Percentiles rank a stretch among this genome's conserved stretches.
Conservation (phyloP, 2,797 vertebrate genomes). For the Malurus splendens region DNA sequence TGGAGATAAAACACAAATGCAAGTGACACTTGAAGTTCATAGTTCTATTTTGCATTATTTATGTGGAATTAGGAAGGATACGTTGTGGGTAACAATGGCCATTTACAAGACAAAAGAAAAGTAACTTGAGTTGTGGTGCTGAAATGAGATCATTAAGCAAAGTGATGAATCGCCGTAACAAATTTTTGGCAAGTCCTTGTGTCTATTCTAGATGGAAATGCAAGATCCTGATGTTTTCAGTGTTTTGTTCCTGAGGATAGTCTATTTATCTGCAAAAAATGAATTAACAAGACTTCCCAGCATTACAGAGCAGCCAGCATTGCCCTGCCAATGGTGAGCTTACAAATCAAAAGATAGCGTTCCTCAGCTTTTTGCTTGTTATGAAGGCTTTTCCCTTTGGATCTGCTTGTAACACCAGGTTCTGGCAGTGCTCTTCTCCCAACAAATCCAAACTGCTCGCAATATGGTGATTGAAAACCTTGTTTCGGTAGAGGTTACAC, state of each 20-base stretch:
- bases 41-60: slow-evolving; percentile 30
- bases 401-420: not conserved
- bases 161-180: not conserved
- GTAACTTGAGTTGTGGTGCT: not conserved
- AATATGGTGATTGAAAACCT: not conserved
- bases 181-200: not conserved
- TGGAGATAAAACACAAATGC: not conserved
- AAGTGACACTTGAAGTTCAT: slow-evolving; percentile 37
- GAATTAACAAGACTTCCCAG: not conserved
- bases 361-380: not conserved
- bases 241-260: not conserved
- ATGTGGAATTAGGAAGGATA: slow-evolving; percentile 54
- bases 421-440: not conserved
- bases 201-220: not conserved
- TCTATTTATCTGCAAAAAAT: not conserved
- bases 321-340: not conserved
- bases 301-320: not conserved
- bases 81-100: slow-evolving; percentile 30
- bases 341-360: not conserved
- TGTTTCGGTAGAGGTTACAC: not conserved
- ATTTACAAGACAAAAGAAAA: slow-evolving; percentile 41
- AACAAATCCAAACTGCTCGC: not conserved
- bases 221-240: not conserved
- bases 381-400: not conserved
- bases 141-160: not conserved